phyloP scores from a whole-genome alignment of 2,113 vertebrate species.

The Lagenorhynchus albirostris region DNA sequence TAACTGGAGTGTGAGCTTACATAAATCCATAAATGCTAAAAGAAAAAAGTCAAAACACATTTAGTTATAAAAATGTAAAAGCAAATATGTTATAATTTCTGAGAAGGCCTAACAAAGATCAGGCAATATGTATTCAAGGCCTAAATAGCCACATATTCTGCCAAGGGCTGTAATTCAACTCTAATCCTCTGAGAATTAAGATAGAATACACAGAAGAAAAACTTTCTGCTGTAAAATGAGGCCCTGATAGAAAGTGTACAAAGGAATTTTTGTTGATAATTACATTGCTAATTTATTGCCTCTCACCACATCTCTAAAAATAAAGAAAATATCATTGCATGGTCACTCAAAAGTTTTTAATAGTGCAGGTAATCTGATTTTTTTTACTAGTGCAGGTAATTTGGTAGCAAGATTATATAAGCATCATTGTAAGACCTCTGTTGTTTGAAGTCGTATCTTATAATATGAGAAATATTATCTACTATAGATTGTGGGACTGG shows the following conservation, averaged over 20 bases:
- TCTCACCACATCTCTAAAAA: conserved; percentile 58
- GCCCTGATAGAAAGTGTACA: conserved; percentile 46
- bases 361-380: conserved; percentile 18
- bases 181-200: background rate
- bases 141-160: background rate
- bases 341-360: conserved; percentile 24
- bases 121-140: background rate
- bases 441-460: conserved; percentile 39
- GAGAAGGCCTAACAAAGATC: background rate
- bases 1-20: background rate
- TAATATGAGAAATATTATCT: background rate
- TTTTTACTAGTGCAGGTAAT: conserved; percentile 26
- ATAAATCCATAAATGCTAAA: background rate
- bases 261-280: conserved; percentile 54
- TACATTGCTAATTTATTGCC: conserved; percentile 49
- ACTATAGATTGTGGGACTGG: background rate
- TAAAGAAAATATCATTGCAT: conserved; percentile 56
- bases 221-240: conserved; percentile 44
- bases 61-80: background rate
- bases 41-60: background rate
- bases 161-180: background rate
- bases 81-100: conserved; percentile 1
- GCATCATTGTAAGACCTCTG: background rate
- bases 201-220: conserved; percentile 52
- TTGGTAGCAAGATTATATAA: conserved; percentile 38